phyloP scores from a whole-genome alignment of 1,140 invertebrate genomes.

The Musca domestica region DNA sequence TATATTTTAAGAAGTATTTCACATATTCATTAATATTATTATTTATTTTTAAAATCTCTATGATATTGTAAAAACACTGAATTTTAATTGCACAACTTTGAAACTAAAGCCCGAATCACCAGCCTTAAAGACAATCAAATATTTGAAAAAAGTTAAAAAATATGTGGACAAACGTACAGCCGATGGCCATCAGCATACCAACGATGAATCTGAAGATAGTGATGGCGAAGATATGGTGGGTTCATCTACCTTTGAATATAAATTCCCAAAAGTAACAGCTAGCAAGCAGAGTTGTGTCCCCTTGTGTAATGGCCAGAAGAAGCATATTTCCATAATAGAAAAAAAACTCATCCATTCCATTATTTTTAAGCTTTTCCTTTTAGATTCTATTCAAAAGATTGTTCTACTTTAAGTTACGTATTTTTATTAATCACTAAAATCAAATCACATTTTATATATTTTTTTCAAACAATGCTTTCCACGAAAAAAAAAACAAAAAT shows the following conservation, averaged over 20 bases:
- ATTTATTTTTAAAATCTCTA: neutral
- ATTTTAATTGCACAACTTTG: neutral
- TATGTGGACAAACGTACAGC: slow-evolving; percentile 52
- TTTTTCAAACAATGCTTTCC: neutral
- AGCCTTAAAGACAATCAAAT: slow-evolving; percentile 51
- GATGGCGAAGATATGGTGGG: slow-evolving; percentile 64
- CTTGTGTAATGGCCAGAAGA: neutral
- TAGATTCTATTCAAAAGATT: neutral
- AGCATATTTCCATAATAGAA: no score
- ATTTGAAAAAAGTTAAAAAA: slow-evolving; percentile 52
- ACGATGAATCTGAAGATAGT: slow-evolving; percentile 48
- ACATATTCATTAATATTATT: neutral
- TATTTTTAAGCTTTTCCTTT: neutral
- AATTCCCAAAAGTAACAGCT: neutral
- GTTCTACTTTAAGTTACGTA: neutral
- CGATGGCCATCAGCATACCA: slow-evolving; percentile 41
- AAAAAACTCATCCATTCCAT: neutral
- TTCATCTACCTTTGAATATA: neutral
- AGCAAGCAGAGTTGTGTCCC: neutral
- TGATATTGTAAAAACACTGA: neutral
- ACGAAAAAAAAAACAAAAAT: neutral
- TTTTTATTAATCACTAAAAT: neutral
- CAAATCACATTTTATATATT: neutral
- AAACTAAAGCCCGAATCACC: slow-evolving; percentile 45
- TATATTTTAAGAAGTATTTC: neutral